Evolutionary conservation across 2,113 vertebrate species (phyloP), one percentile per base, ranked within the genome.

Genomic region (Hydrochoerus hydrochaeris): DNA sequence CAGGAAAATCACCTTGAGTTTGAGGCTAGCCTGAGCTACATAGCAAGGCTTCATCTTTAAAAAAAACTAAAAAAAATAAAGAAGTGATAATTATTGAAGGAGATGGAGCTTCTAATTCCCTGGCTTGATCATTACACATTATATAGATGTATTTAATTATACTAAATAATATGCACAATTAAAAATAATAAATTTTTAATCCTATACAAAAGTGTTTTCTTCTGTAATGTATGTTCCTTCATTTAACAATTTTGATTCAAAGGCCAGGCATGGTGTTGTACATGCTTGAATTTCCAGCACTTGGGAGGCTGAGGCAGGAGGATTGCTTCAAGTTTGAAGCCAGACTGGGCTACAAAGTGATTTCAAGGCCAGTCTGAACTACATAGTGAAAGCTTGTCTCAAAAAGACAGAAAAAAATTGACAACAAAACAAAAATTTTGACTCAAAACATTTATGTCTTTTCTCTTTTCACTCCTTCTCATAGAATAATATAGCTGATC

Each of bases 401-500:
- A 69, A 69, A 69, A n/a, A 69, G 35, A 69, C 67, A n/a, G 35
- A 69, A n/a, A 62, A 69, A 69, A n/a, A 65, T 32, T n/a, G 28
- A 62, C 65, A 69, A 69, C 35, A 35, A 35, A 67, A 7, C 65
- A n/a, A 69, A 60, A 41, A 60, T n/a, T 38, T 49, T 93, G 52
- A 9, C 84, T 9, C 30, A 13, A 81, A 32, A 38, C 63, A 54
- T 80, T 62, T 88, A 3, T 94, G n/a, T 71, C 63, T 32, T 95
- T 94, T 71, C 0, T n/a, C 5, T 52, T 12, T 58, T 75, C 90
- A 67, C 12, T 9, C 41, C 30, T 24, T 65, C 91, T 69, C 85
- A 78, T 98, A 99, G 99, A 99, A 99, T 97, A 97, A 99, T 16
- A 99, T 99, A 98, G 98, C 99, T 2, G 99, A 99, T 95, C 99